These are phyloP conservation scores for Clarias fuscus DNA, from an alignment of 2,797 vertebrate genomes.

Conservation along the genomic window DNA sequence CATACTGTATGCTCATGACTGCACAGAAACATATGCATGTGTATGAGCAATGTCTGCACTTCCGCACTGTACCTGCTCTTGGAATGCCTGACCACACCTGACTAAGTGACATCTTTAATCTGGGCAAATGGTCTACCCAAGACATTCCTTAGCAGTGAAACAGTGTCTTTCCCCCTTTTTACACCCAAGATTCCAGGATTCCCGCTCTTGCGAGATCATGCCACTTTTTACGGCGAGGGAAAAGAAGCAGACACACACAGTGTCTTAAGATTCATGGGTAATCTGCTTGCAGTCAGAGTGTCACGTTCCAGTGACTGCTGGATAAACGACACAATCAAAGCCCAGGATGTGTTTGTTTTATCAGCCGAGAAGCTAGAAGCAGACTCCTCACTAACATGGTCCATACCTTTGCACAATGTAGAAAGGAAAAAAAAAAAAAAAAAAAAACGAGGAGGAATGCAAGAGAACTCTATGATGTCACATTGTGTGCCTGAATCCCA, in stretches of 20 bases:
- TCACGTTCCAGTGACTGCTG: slow-evolving; percentile 70
- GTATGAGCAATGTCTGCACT: slow-evolving; percentile 21
- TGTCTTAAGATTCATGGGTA: slow-evolving; percentile 50
- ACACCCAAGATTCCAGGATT: neutral
- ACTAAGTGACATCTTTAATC: slow-evolving; percentile 44
- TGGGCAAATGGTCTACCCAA: slow-evolving; percentile 16
- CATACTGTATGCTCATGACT: neutral
- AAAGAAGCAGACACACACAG: slow-evolving; percentile 27
- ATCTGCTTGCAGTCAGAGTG: slow-evolving; percentile 68
- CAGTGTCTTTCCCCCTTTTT: neutral
- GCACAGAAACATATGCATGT: neutral
- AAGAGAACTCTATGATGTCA: slow-evolving; percentile 73
- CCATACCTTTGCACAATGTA: slow-evolving; percentile 50
- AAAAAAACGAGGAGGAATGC: slow-evolving; percentile 30
- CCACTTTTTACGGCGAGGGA: slow-evolving; percentile 27
- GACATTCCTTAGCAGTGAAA: slow-evolving; percentile 34
- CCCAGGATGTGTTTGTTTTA: slow-evolving; percentile 72
- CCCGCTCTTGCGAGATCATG: neutral
- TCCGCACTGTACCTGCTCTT: slow-evolving; percentile 44
- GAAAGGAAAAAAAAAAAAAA: neutral
- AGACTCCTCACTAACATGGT: slow-evolving; percentile 70
- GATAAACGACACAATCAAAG: slow-evolving; percentile 71
- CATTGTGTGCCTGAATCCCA: slow-evolving; percentile 78
- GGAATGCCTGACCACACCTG: slow-evolving; percentile 21
- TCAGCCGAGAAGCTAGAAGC: slow-evolving; percentile 71